phyloP scores from a whole-genome alignment of 2,113 vertebrate species.

The Progne subis region DNA sequence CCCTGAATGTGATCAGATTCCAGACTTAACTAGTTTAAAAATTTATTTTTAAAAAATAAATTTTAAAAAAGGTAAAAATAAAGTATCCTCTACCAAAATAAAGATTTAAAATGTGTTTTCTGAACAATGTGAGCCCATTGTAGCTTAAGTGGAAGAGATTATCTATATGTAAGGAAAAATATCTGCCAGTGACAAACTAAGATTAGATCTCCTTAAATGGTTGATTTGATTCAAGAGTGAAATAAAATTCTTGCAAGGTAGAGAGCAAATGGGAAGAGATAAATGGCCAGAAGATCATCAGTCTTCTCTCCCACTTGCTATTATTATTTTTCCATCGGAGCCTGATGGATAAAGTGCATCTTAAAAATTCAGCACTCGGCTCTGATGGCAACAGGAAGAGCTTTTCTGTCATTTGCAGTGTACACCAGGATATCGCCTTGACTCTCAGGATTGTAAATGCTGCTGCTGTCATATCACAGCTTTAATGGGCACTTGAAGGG shows the following conservation, averaged over 20 bases:
- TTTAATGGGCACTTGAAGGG: not conserved
- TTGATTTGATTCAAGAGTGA: not conserved
- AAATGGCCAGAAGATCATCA: not conserved
- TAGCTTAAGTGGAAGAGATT: not conserved
- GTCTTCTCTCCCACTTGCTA: not conserved
- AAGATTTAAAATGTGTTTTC: not conserved
- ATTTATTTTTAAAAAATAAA: not conserved
- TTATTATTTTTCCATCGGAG: not conserved
- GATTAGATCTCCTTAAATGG: not conserved
- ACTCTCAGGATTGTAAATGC: not conserved
- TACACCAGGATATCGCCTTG: not conserved
- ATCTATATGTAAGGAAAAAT: not conserved
- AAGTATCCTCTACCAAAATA: not conserved
- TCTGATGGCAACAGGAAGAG: not conserved
- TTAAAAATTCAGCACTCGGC: not conserved
- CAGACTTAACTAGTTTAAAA: not conserved
- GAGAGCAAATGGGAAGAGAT: not conserved
- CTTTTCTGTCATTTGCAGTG: not conserved
- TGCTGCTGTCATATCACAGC: not conserved
- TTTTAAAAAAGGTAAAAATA: accelerated
- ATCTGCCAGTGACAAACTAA: not conserved
- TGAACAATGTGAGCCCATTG: not conserved
- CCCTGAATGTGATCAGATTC: not conserved
- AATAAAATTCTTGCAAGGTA: not conserved
- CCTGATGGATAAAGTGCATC: not conserved